Evolutionary conservation across 2,113 vertebrate genomes (phyloP), one percentile per base, ranked within the genome.

Genomic region (Vicugna pacos): DNA sequence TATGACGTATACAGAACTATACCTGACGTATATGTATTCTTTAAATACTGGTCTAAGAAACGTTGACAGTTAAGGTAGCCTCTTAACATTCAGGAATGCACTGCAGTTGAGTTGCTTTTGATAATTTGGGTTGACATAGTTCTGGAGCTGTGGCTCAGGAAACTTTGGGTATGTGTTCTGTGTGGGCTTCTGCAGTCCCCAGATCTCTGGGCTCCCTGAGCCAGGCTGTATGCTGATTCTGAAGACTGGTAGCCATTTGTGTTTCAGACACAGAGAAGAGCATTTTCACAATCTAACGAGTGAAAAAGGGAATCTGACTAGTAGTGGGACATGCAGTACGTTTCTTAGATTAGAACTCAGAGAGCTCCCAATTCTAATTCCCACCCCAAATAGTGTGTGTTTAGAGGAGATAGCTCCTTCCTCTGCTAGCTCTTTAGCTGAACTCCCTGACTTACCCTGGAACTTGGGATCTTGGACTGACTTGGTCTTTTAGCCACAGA

Each of bases 111-210:
- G 17, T 12, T 60, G 76, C 28, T 35, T 1, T 1, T 62, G 2
- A 52, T 70, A 35, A 24, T 48, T 64, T 70, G 70, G 46, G 46
- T 56, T 32, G 46, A 77, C 8, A 6, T 22, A 35, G 81, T 26
- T 50, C 81, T 69, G 2, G 26, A 50, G 87, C 42, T 38, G 2
- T 30, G 32, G 17, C 32, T 35, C 60, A 28, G 48, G 67, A 52
- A 14, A 11, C 28, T 38, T 0, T 69, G 64, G 22, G 17, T 3
- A 50, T 20, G 8, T 26, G 24, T 52, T 69, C 14, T 54, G 2
- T 46, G 7, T 3, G 17, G 26, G 24, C 28, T 32, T 13, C 48
- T 26, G 0, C 3, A 1, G 0, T 10, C 10, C 4, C 32, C n/a
- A 30, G 38, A 17, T 46, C 24, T 82, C 88, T 60, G 75, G 54